Conservation (phyloP, 2,113 vertebrate genomes). For the Pseudorectes ferrugineus region DNA sequence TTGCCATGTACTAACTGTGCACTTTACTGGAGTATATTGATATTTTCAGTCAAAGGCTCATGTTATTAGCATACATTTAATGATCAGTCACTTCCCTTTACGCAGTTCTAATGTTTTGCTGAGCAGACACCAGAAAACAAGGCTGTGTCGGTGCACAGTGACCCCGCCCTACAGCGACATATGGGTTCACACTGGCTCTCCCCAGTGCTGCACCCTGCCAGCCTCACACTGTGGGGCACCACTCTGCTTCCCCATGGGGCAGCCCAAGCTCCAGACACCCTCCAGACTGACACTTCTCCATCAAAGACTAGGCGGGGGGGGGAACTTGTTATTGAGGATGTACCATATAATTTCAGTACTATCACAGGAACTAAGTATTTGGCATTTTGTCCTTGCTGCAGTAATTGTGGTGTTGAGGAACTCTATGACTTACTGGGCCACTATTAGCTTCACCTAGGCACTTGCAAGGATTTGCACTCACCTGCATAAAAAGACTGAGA, state of each 20-base stretch:
- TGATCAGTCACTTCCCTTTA: not conserved
- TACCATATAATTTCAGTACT: not conserved
- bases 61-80: not conserved
- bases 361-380: not conserved
- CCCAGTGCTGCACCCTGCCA: not conserved
- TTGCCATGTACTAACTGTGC: not conserved
- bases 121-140: not conserved
- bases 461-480: not conserved
- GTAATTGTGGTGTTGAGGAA: not conserved
- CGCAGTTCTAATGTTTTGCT: not conserved
- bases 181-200: not conserved
- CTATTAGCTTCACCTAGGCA: not conserved
- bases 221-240: not conserved
- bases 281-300: not conserved
- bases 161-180: accelerated
- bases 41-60: constrained; percentile 11
- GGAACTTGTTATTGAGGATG: accelerated
- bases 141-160: not conserved
- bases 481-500: not conserved
- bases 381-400: not conserved
- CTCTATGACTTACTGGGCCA: not conserved
- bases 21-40: constrained; percentile 5
- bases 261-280: not conserved
- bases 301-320: not conserved
- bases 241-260: not conserved